Conservation (phyloP, 2,113 vertebrate species). For the Tenrec ecaudatus region DNA sequence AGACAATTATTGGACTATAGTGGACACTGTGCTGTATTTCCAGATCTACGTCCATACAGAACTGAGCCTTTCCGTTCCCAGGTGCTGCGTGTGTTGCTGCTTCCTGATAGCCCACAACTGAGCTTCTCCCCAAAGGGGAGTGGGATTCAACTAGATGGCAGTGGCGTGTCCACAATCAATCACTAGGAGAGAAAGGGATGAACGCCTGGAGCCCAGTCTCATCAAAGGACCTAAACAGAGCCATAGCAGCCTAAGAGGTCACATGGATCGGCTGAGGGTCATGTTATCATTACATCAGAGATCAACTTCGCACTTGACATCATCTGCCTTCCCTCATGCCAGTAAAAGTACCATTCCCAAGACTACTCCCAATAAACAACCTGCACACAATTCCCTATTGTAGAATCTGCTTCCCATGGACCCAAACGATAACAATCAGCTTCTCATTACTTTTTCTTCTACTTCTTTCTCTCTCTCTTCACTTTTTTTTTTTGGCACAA, state of each 20-base stretch:
- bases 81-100: not conserved
- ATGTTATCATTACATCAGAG: not conserved
- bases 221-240: constrained; percentile 22
- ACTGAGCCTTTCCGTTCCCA: not conserved
- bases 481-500: constrained; percentile 30
- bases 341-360: constrained; percentile 47
- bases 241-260: not conserved
- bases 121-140: not conserved
- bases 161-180: not conserved
- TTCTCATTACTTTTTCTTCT: constrained; percentile 5
- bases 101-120: not conserved
- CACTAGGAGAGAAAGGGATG: not conserved
- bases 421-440: constrained; percentile 10
- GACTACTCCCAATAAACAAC: constrained; percentile 13
- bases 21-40: not conserved
- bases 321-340: not conserved
- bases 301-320: not conserved
- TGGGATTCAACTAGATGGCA: not conserved
- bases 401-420: constrained; percentile 28
- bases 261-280: not conserved
- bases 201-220: not conserved
- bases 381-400: not conserved
- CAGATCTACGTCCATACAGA: not conserved
- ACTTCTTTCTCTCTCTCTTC: not conserved
- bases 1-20: not conserved